phyloP scores from a whole-genome alignment of 2,797 vertebrate species.

The Gephyroberyx darwinii region DNA sequence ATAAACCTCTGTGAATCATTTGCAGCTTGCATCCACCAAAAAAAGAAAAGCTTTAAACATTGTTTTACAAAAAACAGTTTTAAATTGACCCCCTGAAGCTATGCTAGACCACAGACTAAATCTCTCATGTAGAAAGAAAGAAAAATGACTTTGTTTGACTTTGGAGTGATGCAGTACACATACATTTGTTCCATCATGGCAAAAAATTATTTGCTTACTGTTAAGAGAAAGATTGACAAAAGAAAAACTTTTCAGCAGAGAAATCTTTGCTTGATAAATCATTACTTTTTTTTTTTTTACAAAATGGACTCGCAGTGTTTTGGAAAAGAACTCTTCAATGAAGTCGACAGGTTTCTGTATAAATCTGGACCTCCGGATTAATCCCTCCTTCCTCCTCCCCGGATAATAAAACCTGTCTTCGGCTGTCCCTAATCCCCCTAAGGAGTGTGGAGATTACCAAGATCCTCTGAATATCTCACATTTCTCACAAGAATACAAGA shows the following conservation, averaged over 20 bases:
- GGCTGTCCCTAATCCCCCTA: slow-evolving; percentile 72
- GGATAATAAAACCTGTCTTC: slow-evolving; percentile 71
- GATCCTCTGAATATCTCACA: slow-evolving; percentile 66
- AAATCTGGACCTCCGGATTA: slow-evolving; percentile 72
- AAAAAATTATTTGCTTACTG: not conserved
- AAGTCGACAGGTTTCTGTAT: slow-evolving; percentile 56
- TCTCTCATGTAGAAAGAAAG: not conserved
- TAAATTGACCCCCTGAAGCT: not conserved
- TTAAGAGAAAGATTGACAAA: not conserved
- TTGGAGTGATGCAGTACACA: not conserved
- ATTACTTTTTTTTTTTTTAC: not conserved
- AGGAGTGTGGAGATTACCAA: slow-evolving; percentile 72
- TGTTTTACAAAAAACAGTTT: not conserved
- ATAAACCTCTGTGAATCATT: not conserved
- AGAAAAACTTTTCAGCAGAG: slow-evolving; percentile 3
- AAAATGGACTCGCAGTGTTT: slow-evolving; percentile 14
- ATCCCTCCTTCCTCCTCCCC: slow-evolving; percentile 36
- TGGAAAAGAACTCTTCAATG: slow-evolving; percentile 25
- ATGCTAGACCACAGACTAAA: not conserved
- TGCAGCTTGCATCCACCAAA: not conserved
- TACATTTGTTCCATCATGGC: not conserved
- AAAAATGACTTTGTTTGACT: not conserved
- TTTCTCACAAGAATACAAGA: slow-evolving; percentile 58
- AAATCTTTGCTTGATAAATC: not conserved
- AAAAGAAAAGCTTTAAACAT: not conserved